phyloP scores from a whole-genome alignment of 1,140 invertebrate genomes.

The Chymomyza costata region DNA sequence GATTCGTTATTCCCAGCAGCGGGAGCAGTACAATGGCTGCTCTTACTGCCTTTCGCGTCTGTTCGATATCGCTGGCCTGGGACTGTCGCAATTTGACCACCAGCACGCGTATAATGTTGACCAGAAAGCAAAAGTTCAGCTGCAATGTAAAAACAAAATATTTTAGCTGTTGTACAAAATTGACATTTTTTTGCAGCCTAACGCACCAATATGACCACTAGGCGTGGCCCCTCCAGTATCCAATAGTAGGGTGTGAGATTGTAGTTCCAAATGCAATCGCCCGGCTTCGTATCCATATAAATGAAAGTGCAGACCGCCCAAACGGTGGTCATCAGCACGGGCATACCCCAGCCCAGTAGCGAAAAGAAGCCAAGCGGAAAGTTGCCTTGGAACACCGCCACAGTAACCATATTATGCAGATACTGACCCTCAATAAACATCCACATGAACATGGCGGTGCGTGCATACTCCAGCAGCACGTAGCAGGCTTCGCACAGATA shows the following conservation, averaged over 20 bases:
- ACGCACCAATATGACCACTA: slow-evolving; percentile 82
- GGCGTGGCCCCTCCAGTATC: slow-evolving; percentile 90
- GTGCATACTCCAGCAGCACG: slow-evolving; percentile 88
- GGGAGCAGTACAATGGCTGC: slow-evolving; percentile 87
- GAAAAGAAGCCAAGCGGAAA: slow-evolving; percentile 84
- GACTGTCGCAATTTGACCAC: slow-evolving; percentile 88
- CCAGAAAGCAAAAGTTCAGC: slow-evolving; percentile 89
- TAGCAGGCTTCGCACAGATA: slow-evolving; percentile 87
- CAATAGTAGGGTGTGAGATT: slow-evolving; percentile 88
- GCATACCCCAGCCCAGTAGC: slow-evolving; percentile 87
- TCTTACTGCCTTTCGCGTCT: slow-evolving; percentile 87
- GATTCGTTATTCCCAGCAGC: slow-evolving; percentile 87
- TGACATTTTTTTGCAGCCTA: slow-evolving; percentile 74
- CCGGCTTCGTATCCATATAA: slow-evolving; percentile 75
- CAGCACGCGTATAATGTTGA: slow-evolving; percentile 90
- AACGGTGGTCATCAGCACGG: slow-evolving; percentile 82
- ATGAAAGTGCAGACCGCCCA: slow-evolving; percentile 83
- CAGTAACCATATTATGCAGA: slow-evolving; percentile 89
- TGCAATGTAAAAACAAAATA: slow-evolving; percentile 48
- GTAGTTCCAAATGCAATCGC: slow-evolving; percentile 88
- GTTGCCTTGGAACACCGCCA: slow-evolving; percentile 87
- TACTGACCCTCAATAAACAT: slow-evolving; percentile 95
- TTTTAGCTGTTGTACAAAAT: not conserved
- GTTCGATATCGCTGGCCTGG: slow-evolving; percentile 86
- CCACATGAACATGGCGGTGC: slow-evolving; percentile 95